Evolutionary conservation across 2,797 vertebrate species (phyloP), one percentile per base, ranked within the genome.

Genomic region (Neopelma chrysocephalum): DNA sequence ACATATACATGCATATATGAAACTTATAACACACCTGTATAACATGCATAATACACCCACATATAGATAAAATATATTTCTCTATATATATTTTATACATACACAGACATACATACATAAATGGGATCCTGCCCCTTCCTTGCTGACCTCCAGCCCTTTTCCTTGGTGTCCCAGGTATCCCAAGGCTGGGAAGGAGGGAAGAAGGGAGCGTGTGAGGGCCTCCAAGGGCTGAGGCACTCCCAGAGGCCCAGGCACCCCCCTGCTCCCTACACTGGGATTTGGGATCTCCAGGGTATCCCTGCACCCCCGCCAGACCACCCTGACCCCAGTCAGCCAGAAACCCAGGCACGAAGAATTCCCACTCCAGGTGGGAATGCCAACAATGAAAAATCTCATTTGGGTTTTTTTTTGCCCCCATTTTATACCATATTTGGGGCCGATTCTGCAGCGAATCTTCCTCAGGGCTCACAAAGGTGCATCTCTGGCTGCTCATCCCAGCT

Each of bases 251-350:
- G 32, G 25, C 40, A 29, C 25, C 58, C 51, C 15, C 27, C 18
- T 2, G 22, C 12, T n/a, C 36, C 31, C 61, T 14, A 6, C 32
- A 4, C 48, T 3, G 11, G 50, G 58, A 42, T 42, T 80, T 61
- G 0, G 4, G 32, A 56, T 68, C 48, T 56, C 82, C 8, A 0
- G 75, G 15, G 4, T n/a, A 12, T 4, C 77, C 76, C 77, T 56
- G 70, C 13, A 15, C 50, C 43, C 76, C 8, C 2, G 15, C 73
- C 0, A 1, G 45, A 3, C 31, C 80, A 10, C n/a, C 6, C 32
- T 0, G 2, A 14, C 10, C 32, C 3, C 2, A 3, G 15, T 8
- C 32, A 26, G 7, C 47, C 13, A 4, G 7, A 32, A 81, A 17
- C 16, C 6, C 3, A 4, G 45, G 6, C 36, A 11, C 3, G 2